Base-by-base conservation (phyloP, 2,113 vertebrate genomes). In the Macheiramphus alcinus region DNA sequence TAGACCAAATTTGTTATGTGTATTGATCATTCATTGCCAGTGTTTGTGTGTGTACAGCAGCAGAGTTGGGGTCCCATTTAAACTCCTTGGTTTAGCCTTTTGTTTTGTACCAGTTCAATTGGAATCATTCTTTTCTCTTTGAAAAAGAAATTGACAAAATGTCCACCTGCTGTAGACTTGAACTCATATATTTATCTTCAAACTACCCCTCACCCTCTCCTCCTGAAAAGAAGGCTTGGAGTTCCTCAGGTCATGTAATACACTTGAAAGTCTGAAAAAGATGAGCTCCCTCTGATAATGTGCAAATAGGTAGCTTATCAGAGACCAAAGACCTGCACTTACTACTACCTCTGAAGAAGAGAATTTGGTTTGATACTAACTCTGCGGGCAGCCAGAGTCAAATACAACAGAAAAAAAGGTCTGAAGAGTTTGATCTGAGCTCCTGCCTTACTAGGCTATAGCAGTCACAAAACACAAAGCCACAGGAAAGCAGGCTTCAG, bases 351-450 rank as follows among this genome's bases (percentile, higher is more conserved):
- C 25, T 48, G 45, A 45, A 52, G 66, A 50, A 91, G 55, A 58
- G 3, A 53, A 68, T 53, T 81, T 27, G 12, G 11, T 48, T 86
- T 79, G 25, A 38, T 87, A 0, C 29, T 62, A 40, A 26, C 80
- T 79, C 81, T 85, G 75, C 26, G 80, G 84, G 74, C 62, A 12
- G 25, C 18, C 23, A 66, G 40, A 61, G 56, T 87, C 65, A 65
- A 59, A 55, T 71, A 45, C 18, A 68, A 50, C 14, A n/a, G 2
- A 3, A 72, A 42, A 88, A 88, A 4, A 0, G 8, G 10, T 61
- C 43, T 85, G 66, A 90, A 61, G 70, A 59, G 75, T 85, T 50
- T 86, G 52, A 87, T 79, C 40, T 74, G 52, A 84, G n/a, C 68
- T 87, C 65, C 67, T 0, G 18, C 59, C 38, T 75, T 45, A 4